phyloP scores from a whole-genome alignment of 2,888 invertebrate species.

The Agrotis segetum region DNA sequence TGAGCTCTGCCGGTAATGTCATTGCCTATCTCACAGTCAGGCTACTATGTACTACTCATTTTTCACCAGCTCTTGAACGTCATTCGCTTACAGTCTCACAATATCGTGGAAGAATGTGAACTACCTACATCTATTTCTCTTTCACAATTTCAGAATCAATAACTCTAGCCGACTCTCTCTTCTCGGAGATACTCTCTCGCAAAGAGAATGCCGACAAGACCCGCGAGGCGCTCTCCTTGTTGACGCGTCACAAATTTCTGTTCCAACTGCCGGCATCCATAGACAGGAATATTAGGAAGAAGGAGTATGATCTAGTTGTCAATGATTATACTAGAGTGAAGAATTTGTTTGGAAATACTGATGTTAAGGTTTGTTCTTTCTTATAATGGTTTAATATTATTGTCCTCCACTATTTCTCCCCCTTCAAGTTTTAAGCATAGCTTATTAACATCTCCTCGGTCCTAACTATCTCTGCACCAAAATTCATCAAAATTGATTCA shows the following conservation, averaged over 20 bases:
- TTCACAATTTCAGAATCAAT: conserved; percentile 93
- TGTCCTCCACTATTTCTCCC: no score
- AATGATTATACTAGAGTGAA: conserved; percentile 99
- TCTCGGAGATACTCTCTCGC: conserved; percentile 97
- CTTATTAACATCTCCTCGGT: background rate
- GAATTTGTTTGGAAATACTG: conserved; percentile 98
- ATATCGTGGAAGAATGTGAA: no score
- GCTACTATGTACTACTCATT: no score
- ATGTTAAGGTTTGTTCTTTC: conserved; percentile 92
- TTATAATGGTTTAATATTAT: no score
- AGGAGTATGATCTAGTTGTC: conserved; percentile 99
- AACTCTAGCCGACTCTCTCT: conserved; percentile 97
- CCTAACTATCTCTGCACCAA: background rate
- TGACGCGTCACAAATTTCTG: conserved; percentile 98
- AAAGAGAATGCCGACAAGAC: conserved; percentile 99
- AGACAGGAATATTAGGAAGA: conserved; percentile 97
- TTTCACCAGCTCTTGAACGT: background rate
- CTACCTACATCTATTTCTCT: conserved; percentile 19
- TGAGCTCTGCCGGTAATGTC: no score
- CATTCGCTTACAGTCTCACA: background rate
- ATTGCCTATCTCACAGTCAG: no score
- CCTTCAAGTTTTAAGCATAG: no score
- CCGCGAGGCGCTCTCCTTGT: conserved; percentile 97
- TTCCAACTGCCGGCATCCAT: conserved; percentile 99
- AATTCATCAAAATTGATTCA: background rate